Evolutionary conservation across 2,797 vertebrate genomes (phyloP).

Genomic region (Pteronotus mesoamericanus): DNA sequence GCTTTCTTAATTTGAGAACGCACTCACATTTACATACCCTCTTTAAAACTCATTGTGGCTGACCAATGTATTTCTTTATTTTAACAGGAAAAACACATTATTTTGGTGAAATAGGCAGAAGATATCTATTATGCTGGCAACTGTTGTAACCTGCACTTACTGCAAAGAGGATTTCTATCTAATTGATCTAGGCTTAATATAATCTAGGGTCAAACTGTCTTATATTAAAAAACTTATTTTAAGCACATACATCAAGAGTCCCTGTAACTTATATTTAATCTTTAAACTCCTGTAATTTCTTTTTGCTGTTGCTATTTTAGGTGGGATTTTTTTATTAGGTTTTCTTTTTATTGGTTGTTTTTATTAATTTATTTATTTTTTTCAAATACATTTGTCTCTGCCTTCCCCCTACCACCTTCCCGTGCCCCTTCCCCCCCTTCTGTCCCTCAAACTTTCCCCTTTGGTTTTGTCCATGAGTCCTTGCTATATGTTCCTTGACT

Average conservation of each 20-base stretch:
- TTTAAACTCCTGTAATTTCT: neutral
- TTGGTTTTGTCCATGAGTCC: too few relatives aligned
- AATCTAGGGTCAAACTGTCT: neutral
- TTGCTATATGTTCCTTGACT: too few relatives aligned
- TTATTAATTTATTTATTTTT: too few relatives aligned
- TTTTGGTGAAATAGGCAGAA: conserved; percentile 40
- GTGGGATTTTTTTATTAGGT: too few relatives aligned
- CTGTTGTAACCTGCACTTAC: neutral
- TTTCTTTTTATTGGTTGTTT: too few relatives aligned
- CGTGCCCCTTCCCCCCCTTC: too few relatives aligned
- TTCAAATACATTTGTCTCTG: too few relatives aligned
- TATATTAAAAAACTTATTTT: neutral
- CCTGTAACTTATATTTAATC: neutral
- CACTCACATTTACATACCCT: conserved; percentile 16
- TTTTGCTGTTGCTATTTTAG: too few relatives aligned
- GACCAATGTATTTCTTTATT: conserved; percentile 54
- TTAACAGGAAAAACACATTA: conserved; percentile 26
- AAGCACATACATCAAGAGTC: neutral
- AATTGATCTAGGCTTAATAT: neutral
- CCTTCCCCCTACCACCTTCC: too few relatives aligned
- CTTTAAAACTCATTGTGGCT: conserved; percentile 47
- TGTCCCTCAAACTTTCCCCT: too few relatives aligned
- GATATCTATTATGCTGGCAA: conserved; percentile 23
- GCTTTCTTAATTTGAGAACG: conserved; percentile 68
- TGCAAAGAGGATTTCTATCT: neutral